A percentile compares a stretch with the other conserved stretches of the same genome.
Conservation (phyloP, 2,113 vertebrate genomes). For the Grallaria varia region DNA sequence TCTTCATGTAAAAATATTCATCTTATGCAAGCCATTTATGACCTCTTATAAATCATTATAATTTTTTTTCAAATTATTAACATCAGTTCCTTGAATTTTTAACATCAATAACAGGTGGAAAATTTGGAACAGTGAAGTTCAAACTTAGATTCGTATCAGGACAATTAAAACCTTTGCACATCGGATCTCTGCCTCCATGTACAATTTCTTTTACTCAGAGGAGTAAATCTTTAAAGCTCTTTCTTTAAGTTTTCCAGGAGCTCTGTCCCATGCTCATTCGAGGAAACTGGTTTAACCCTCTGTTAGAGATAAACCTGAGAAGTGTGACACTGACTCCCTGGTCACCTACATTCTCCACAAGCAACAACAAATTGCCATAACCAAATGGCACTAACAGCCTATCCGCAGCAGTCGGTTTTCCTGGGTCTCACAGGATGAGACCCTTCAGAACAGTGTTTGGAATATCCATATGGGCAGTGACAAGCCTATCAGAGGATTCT, state of each 20-base stretch:
- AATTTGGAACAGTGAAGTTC: slow-evolving; percentile 19
- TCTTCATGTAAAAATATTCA: slow-evolving; percentile 65
- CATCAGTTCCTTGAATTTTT: slow-evolving; percentile 35
- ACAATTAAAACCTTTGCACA: background rate
- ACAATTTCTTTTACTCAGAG: background rate
- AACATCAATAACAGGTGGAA: slow-evolving; percentile 31
- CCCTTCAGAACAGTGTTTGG: background rate
- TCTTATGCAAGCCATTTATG: slow-evolving; percentile 47
- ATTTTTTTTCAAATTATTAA: slow-evolving; percentile 35
- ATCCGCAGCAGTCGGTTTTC: background rate
- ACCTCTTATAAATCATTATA: slow-evolving; percentile 56
- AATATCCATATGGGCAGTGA: background rate
- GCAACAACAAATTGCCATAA: background rate
- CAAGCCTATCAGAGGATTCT: background rate
- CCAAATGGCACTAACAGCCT: background rate
- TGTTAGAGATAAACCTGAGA: background rate
- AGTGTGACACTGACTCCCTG: background rate
- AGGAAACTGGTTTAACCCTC: background rate
- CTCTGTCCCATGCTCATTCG: background rate
- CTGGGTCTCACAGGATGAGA: background rate
- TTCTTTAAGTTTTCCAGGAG: background rate
- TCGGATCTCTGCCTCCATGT: background rate
- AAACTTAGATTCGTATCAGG: background rate
- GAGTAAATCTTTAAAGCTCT: background rate
- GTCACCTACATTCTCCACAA: background rate